Conservation (phyloP, 2,888 invertebrate species). For the Bugula neritina region DNA sequence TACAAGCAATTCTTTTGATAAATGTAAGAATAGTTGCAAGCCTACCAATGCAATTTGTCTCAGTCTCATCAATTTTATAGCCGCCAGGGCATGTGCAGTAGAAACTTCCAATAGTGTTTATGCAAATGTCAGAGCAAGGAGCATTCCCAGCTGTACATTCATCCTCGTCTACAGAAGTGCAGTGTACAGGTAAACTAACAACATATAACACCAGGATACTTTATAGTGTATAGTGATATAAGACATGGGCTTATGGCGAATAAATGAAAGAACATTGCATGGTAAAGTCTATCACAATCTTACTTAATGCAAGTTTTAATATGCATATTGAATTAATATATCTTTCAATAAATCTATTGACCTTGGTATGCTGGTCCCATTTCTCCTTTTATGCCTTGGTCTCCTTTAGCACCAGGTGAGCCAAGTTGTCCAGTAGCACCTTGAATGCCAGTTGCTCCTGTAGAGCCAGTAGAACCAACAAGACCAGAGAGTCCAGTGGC, state of each 20-base stretch:
- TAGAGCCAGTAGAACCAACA: constrained; percentile 10
- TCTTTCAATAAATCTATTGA: too few relatives aligned
- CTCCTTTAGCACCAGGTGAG: not conserved
- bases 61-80: not conserved
- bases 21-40: too few relatives aligned
- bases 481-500: not conserved
- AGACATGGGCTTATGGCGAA: too few relatives aligned
- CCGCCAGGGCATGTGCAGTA: constrained; percentile 8
- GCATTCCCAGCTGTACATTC: not conserved
- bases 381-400: constrained; percentile 5
- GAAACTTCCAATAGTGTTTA: constrained; percentile 21
- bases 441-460: not conserved
- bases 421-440: not conserved
- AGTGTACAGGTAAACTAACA: too few relatives aligned
- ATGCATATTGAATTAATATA: too few relatives aligned
- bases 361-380: constrained; percentile 2
- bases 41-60: not conserved
- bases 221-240: too few relatives aligned
- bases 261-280: too few relatives aligned
- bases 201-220: too few relatives aligned
- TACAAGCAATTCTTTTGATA: too few relatives aligned
- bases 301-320: too few relatives aligned
- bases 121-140: constrained; percentile 13
- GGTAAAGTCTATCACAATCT: too few relatives aligned
- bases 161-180: constrained; percentile 2